Evolutionary conservation across 1,140 invertebrate species (phyloP).

Genomic region (Theocolax elegans): DNA sequence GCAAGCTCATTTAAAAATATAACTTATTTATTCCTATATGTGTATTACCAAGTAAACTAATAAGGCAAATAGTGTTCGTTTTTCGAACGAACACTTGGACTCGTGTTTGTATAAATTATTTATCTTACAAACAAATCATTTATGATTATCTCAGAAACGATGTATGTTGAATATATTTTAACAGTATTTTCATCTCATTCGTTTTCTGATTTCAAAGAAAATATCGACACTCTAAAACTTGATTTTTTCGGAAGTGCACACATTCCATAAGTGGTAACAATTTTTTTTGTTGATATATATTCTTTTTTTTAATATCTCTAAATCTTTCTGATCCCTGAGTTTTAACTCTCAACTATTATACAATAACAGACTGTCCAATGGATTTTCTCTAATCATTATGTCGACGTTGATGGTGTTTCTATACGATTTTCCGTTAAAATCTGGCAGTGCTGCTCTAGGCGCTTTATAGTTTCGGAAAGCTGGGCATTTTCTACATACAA

Average conservation of each 20-base stretch:
- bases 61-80: slow-evolving; percentile 29
- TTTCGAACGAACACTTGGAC: slow-evolving; percentile 21
- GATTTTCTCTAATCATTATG: neutral
- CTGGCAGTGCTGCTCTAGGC: slow-evolving; percentile 72
- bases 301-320: slow-evolving; percentile 9
- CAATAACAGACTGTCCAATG: neutral
- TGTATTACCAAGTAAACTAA: slow-evolving; percentile 26
- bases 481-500: slow-evolving; percentile 84
- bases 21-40: slow-evolving; percentile 22
- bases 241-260: slow-evolving; percentile 1
- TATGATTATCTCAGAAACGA: too few species aligned
- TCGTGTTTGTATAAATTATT: slow-evolving; percentile 29
- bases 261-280: neutral
- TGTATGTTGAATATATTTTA: too few species aligned
- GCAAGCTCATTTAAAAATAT: slow-evolving; percentile 11
- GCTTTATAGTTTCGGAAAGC: slow-evolving; percentile 74
- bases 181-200: too few species aligned
- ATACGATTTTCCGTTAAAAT: slow-evolving; percentile 60
- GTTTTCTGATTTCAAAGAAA: neutral
- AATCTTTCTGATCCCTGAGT: slow-evolving; percentile 23
- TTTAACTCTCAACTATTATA: slow-evolving; percentile 18
- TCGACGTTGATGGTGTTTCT: slow-evolving; percentile 21
- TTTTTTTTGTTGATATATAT: neutral
- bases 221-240: neutral
- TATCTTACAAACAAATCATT: slow-evolving; percentile 22